A percentile compares a stretch with the other conserved stretches of the same genome.
These are phyloP conservation scores for Hylomyscus alleni DNA, from an alignment of 2,797 vertebrate species.

Conservation along the genomic window DNA sequence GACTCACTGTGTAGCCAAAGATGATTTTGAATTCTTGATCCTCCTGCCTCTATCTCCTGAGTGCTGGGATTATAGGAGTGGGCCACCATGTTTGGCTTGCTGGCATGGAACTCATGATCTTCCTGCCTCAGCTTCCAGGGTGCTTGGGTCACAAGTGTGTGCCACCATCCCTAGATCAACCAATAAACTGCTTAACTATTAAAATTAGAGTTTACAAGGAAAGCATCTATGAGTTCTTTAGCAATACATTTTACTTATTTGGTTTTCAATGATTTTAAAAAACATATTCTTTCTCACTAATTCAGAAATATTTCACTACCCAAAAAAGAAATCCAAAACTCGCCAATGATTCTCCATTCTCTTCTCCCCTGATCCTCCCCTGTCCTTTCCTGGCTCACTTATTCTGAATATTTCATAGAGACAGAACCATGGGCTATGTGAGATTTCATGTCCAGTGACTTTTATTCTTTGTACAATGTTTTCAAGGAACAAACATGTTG, in stretches of 20 bases:
- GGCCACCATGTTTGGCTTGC: too few species aligned
- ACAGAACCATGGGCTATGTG: background rate
- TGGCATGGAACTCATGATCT: background rate
- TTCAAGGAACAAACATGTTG: background rate
- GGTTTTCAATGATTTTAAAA: background rate
- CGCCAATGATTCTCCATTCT: background rate
- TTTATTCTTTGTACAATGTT: background rate
- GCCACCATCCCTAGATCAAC: background rate
- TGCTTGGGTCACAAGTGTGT: background rate
- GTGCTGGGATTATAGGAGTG: too few species aligned
- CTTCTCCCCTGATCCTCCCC: too few species aligned
- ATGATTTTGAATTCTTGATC: background rate
- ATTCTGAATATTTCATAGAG: background rate
- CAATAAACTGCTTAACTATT: background rate
- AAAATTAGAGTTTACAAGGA: background rate
- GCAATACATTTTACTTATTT: background rate
- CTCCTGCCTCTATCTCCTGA: too few species aligned
- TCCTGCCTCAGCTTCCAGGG: background rate
- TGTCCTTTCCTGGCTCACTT: background rate
- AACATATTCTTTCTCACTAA: background rate
- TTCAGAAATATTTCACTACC: background rate
- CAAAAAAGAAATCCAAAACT: background rate
- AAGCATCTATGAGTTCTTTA: background rate
- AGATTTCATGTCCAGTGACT: background rate
- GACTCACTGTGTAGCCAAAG: background rate